Evolutionary conservation across 2,113 vertebrate genomes (phyloP).

Genomic region (Phylloscopus trochilus): DNA sequence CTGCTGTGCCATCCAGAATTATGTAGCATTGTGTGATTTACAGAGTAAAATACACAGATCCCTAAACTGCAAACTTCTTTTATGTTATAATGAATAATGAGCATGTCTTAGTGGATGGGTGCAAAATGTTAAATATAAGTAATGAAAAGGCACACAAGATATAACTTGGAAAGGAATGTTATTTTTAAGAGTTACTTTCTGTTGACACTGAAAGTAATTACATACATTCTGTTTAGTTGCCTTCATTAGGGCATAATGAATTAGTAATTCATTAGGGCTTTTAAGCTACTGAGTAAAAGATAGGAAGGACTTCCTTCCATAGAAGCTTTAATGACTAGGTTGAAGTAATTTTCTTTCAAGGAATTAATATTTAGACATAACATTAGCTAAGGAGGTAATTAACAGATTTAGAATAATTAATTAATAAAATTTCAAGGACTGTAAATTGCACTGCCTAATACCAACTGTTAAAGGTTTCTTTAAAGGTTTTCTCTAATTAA

Average conservation of each 20-base stretch:
- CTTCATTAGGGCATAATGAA: not conserved
- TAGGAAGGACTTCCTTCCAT: not conserved
- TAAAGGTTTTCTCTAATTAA: constrained; percentile 7
- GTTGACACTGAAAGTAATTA: not conserved
- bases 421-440: not conserved
- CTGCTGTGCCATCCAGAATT: not conserved
- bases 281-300: not conserved
- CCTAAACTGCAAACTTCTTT: not conserved
- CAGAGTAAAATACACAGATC: not conserved
- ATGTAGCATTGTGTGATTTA: not conserved
- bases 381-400: not conserved
- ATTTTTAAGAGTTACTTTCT: not conserved
- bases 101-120: not conserved
- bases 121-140: not conserved
- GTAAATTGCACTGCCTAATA: constrained; percentile 1
- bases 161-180: not conserved
- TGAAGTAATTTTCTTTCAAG: constrained; percentile 35
- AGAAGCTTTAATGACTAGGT: constrained; percentile 24
- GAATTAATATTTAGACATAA: constrained; percentile 45
- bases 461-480: not conserved
- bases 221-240: not conserved
- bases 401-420: constrained; percentile 19
- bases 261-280: not conserved
- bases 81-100: not conserved
- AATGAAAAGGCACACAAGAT: not conserved